Base-by-base conservation (phyloP, 2,888 invertebrate genomes). In the Junonia oenone region DNA sequence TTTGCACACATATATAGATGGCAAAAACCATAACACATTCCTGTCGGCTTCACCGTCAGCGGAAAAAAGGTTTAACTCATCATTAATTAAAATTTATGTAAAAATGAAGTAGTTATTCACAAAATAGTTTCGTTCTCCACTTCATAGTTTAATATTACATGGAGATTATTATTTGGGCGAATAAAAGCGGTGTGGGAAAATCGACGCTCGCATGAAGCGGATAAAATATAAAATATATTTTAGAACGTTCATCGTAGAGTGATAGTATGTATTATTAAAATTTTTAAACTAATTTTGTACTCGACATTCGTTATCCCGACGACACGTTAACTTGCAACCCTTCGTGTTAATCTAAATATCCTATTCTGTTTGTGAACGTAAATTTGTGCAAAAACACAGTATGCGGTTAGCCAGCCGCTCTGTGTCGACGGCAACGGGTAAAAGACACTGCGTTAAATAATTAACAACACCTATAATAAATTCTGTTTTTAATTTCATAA, bases 401-500 rank as follows among this genome's bases (percentile, higher is more conserved):
- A 64, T 74, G 85, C 72, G 87, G 85, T 83, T 77, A 76, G 65
- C 62, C 61, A 60, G 59, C 62, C 62, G 67, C 57, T 67, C 54
- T 45, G 43, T 58, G 47, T 51, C 58, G 27, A 54, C 37, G 45
- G 49, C 50, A 35, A 33, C 45, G 49, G 6, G 46, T 13, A 62
- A 54, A 58, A 66, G 68, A 77, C 73, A 79, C 82, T 83, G 76
- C 78, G 72, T 80, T 86, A 73, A 84, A 87, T 88, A 81, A 83
- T 86, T 83, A 82, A 88, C 78, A 76, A 74, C 75, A 75, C 78
- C 81, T 81, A 83, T 89, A 81, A 87, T 81, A 81, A 81, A 89
- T 88, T 89, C 87, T 70, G 83, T 87, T 89, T 88, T 87, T 84
- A 87, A 87, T 88, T 84, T 81, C 74, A 5, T 45, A 79, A 80